phyloP scores from a whole-genome alignment of 2,113 vertebrate species.

The Lanius collurio region DNA sequence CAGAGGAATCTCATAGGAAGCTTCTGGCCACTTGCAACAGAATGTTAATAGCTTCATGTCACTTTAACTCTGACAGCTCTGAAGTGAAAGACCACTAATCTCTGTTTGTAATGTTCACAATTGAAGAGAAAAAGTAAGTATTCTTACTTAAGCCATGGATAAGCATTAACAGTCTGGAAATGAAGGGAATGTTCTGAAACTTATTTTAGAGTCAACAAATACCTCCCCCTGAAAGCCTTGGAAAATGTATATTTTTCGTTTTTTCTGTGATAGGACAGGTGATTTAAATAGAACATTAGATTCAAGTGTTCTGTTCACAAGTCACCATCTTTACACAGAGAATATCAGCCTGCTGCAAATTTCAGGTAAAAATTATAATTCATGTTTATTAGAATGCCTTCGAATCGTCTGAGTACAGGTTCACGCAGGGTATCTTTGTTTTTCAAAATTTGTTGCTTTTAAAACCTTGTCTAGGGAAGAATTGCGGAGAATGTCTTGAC shows the following conservation, averaged over 20 bases:
- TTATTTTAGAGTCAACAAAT: constrained; percentile 61
- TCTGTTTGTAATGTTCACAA: constrained; percentile 73
- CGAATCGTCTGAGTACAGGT: neutral
- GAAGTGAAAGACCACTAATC: constrained; percentile 80
- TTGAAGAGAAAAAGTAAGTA: constrained; percentile 62
- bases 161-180: constrained; percentile 73
- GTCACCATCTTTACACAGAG: neutral
- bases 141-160: constrained; percentile 73
- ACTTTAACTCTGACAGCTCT: constrained; percentile 81
- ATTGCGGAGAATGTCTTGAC: neutral
- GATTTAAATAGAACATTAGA: constrained; percentile 36
- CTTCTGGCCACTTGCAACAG: constrained; percentile 79
- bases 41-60: constrained; percentile 85
- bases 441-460: neutral
- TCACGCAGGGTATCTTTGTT: neutral
- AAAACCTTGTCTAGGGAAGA: neutral
- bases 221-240: neutral
- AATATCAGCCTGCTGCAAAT: neutral
- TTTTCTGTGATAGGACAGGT: neutral
- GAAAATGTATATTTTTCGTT: neutral
- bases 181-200: constrained; percentile 67
- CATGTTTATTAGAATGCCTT: neutral
- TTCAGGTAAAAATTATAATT: neutral
- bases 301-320: neutral
- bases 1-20: constrained; percentile 49